phyloP scores from a whole-genome alignment of 1,140 invertebrate genomes.

The Heliconius melpomene region DNA sequence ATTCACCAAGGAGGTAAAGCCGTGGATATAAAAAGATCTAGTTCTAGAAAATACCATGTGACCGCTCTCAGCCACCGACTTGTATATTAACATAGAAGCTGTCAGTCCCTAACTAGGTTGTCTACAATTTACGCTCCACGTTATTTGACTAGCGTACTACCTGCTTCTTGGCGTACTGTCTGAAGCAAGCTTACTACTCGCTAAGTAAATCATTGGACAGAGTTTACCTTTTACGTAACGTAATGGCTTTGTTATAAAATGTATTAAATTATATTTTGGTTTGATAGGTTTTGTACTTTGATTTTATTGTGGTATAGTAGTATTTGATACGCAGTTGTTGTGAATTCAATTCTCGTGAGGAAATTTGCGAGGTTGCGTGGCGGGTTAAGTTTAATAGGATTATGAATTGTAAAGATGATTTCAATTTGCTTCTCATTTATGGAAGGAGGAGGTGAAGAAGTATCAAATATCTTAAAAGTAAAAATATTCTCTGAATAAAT shows the following conservation, averaged over 20 bases:
- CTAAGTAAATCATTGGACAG: constrained; percentile 47
- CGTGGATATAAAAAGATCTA: too few relatives aligned
- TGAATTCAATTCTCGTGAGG: too few relatives aligned
- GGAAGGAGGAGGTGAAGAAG: too few relatives aligned
- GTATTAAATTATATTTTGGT: constrained; percentile 14
- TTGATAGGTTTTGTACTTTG: background rate
- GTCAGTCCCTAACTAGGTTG: constrained; percentile 71
- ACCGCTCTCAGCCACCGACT: constrained; percentile 33
- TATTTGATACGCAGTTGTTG: too few relatives aligned
- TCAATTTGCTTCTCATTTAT: too few relatives aligned
- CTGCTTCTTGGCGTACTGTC: constrained; percentile 44
- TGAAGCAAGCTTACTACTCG: constrained; percentile 34
- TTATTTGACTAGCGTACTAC: constrained; percentile 63
- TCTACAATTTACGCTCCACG: constrained; percentile 68
- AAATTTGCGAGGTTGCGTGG: too few relatives aligned
- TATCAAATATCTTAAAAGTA: too few relatives aligned
- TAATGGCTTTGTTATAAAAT: constrained; percentile 30
- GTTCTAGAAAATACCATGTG: background rate
- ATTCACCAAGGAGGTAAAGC: too few relatives aligned
- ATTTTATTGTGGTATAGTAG: too few relatives aligned
- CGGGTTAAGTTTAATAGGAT: too few relatives aligned
- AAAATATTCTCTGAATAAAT: too few relatives aligned
- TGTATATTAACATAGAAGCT: constrained; percentile 36
- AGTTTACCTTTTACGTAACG: constrained; percentile 33
- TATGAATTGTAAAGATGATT: too few relatives aligned